phyloP scores from a whole-genome alignment of 2,888 invertebrate genomes.

The Brachyptera risi region DNA sequence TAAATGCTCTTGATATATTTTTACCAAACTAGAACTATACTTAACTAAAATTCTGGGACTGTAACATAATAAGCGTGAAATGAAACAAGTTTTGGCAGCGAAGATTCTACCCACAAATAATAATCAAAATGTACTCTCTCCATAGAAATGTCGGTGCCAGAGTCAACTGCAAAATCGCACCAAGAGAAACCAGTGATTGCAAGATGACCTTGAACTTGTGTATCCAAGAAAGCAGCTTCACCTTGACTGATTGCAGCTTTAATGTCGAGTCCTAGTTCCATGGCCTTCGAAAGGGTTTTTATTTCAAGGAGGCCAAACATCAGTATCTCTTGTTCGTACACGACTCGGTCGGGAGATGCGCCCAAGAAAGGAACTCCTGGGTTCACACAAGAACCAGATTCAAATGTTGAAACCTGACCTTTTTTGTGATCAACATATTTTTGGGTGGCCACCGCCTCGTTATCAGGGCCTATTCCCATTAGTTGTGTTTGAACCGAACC shows the following conservation, averaged over 20 bases:
- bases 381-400: neutral
- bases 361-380: neutral
- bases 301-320: neutral
- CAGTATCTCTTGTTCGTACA: neutral
- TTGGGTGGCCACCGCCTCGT: neutral
- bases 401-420: neutral
- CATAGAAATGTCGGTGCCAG: too few species aligned
- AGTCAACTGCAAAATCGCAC: neutral
- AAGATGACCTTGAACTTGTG: neutral
- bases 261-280: neutral
- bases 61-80: too few species aligned
- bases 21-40: too few species aligned
- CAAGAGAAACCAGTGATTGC: neutral
- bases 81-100: too few species aligned
- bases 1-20: too few species aligned
- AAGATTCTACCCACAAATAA: too few species aligned
- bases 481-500: neutral
- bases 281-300: neutral
- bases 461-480: neutral
- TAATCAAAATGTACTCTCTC: too few species aligned
- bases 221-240: neutral
- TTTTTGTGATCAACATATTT: neutral
- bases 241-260: neutral
- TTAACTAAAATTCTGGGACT: too few species aligned
- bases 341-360: neutral